phyloP scores from a whole-genome alignment of 2,888 invertebrate species.

The Chelonus formosanus region DNA sequence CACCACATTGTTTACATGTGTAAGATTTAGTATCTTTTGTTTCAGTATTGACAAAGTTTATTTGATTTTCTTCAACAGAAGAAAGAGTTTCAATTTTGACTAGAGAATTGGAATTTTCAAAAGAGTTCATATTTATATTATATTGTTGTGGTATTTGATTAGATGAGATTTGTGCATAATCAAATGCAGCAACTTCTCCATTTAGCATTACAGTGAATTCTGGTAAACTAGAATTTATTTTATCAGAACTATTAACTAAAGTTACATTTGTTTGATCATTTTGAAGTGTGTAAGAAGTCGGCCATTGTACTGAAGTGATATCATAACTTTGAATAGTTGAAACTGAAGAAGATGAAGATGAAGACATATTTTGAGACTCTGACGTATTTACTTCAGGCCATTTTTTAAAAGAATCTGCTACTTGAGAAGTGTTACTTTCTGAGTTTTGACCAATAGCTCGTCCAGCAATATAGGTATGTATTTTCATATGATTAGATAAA shows the following conservation, averaged over 20 bases:
- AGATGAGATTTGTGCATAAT: constrained; percentile 50
- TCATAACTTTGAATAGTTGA: constrained; percentile 53
- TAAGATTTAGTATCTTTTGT: constrained; percentile 56
- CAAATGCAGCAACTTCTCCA: constrained; percentile 57
- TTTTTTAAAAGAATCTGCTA: constrained; percentile 47
- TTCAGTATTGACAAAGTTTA: constrained; percentile 19
- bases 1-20: constrained; percentile 48
- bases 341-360: constrained; percentile 44
- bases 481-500: constrained; percentile 68
- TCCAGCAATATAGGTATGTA: constrained; percentile 65
- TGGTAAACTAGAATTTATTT: constrained; percentile 51
- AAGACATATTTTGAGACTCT: constrained; percentile 40
- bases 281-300: constrained; percentile 50
- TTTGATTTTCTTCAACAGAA: constrained; percentile 43
- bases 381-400: constrained; percentile 47
- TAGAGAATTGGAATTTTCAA: constrained; percentile 47
- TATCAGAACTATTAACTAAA: constrained; percentile 39
- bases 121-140: constrained; percentile 48
- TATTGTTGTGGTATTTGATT: constrained; percentile 50
- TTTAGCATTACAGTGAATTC: constrained; percentile 59
- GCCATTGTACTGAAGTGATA: constrained; percentile 55
- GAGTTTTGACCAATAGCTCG: constrained; percentile 58
- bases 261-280: constrained; percentile 47
- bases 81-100: constrained; percentile 52
- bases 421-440: constrained; percentile 33